Evolutionary conservation across 2,888 invertebrate species (phyloP), one percentile per base, ranked within the genome.

Genomic region (Tupiocoris notatus): DNA sequence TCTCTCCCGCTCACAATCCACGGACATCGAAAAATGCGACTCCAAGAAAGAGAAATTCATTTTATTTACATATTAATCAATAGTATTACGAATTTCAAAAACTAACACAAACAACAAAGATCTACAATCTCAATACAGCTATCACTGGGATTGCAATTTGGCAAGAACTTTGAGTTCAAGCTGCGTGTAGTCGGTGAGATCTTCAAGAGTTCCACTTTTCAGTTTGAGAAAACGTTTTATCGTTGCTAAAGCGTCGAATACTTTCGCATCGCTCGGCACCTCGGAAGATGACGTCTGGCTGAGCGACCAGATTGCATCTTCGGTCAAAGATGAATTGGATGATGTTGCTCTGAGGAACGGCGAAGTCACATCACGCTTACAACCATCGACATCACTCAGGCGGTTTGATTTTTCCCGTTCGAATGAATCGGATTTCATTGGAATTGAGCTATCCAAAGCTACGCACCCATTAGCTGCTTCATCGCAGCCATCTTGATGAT

Each of bases 111-210:
- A 9, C 9, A 54, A 54, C 1, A 61, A 61, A 1, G 18, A 61
- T 61, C 17, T 17, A 9, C 1, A 17, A 1, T 20, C 2, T 20
- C 61, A 61, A n/a, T 12, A 2, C 1, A 12, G 16, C 18, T 57
- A 21, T 17, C 12, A 1, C 65, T 65, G 25, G 20, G 25, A 25
- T 67, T 67, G 39, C 22, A 67, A 56, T 58, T 70, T 70, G 16
- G 70, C 57, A 9, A 70, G 24, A 58, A 70, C 70, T 20, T 70
- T 70, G 22, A 25, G 57, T 59, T 70, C 70, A 12, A 70, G 25
- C 18, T 70, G 70, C n/a, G 70, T 59, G 59, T 58, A 70, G 59
- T 70, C 70, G 6, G 70, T 59, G 59, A 70, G 59, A 24, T 70
- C 70, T 70, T 70, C 70, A 18, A 70, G 25, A 24, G 58, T 70